Evolutionary conservation across 2,888 invertebrate species (phyloP).

Genomic region (Mesorhabditis spiculigera): DNA sequence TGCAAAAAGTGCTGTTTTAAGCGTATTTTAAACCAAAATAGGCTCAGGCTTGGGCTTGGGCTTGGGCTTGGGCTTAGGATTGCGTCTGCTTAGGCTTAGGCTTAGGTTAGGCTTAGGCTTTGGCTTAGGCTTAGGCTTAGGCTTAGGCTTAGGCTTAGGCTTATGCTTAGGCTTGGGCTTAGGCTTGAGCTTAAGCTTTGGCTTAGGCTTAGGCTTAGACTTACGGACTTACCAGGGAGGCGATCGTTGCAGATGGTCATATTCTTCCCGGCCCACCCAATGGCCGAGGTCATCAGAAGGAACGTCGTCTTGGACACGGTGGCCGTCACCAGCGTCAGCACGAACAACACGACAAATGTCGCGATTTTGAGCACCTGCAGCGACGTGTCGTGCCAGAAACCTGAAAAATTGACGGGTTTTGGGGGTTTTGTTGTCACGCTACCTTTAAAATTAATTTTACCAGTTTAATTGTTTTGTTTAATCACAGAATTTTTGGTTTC

Average conservation of each 20-base stretch:
- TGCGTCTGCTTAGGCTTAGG: too few species aligned
- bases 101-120: too few species aligned
- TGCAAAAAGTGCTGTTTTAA: conserved; percentile 15
- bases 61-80: neutral
- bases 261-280: conserved; percentile 54
- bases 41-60: neutral
- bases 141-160: neutral
- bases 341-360: conserved; percentile 55
- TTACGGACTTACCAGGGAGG: conserved; percentile 34
- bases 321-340: conserved; percentile 46
- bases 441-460: too few species aligned
- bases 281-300: conserved; percentile 57
- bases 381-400: conserved; percentile 54
- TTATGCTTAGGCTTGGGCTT: neutral
- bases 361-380: conserved; percentile 58
- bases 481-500: too few species aligned
- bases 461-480: too few species aligned
- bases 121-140: neutral
- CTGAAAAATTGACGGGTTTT: conserved; percentile 26
- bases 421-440: too few species aligned
- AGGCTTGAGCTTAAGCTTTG: too few species aligned
- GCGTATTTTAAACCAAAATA: neutral
- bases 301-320: conserved; percentile 53
- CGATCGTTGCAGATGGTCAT: conserved; percentile 54
- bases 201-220: neutral